Conservation (phyloP, 2,113 vertebrate species). For the Scytalopus superciliaris region DNA sequence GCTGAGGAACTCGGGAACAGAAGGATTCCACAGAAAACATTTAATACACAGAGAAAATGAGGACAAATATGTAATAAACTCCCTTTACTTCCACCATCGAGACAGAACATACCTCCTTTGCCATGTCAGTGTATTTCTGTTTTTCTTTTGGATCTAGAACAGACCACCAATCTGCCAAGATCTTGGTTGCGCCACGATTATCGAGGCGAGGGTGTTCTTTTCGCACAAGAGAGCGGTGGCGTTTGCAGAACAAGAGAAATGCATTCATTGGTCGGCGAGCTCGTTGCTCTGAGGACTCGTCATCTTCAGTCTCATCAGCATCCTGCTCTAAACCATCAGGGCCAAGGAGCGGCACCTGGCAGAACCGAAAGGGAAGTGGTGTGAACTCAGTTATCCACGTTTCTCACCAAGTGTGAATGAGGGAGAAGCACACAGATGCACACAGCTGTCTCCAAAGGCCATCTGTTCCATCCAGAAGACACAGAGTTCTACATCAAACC, state of each 20-base stretch:
- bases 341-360: slow-evolving; percentile 80
- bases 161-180: slow-evolving; percentile 98
- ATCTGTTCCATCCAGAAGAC: rapidly evolving
- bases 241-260: slow-evolving; percentile 97
- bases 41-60: neutral
- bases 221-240: slow-evolving; percentile 94
- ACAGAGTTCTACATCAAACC: neutral
- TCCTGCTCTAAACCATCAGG: slow-evolving; percentile 82
- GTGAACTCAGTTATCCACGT: neutral
- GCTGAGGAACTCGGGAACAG: neutral
- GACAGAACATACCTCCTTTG: slow-evolving; percentile 89
- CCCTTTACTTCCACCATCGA: neutral
- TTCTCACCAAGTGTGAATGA: neutral
- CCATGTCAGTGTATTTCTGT: slow-evolving; percentile 99
- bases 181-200: slow-evolving; percentile 98
- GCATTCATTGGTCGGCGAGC: slow-evolving; percentile 98
- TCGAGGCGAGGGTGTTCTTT: slow-evolving; percentile 96
- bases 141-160: slow-evolving; percentile 97
- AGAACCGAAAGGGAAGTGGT: slow-evolving; percentile 17
- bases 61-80: neutral
- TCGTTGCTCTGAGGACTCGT: slow-evolving; percentile 90
- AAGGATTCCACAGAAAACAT: neutral
- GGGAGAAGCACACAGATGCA: neutral
- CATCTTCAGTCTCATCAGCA: slow-evolving; percentile 86
- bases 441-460: neutral